Conservation (phyloP, 2,113 vertebrate species). For the Gavia stellata region DNA sequence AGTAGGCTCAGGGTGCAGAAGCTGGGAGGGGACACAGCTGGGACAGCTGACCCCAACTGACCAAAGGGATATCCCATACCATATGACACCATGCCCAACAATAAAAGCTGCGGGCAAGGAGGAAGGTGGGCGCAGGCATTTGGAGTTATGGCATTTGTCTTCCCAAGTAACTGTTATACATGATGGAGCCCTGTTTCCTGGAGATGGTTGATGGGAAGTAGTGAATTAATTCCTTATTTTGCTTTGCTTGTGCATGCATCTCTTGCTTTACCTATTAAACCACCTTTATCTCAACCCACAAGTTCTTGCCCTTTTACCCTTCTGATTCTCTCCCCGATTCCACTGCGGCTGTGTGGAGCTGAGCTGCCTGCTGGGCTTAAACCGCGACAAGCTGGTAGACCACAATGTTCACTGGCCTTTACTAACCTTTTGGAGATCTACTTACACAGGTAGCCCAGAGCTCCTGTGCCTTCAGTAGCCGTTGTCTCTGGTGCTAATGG, state of each 20-base stretch:
- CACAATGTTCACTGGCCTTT: neutral
- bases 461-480: neutral
- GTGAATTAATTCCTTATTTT: neutral
- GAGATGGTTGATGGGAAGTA: neutral
- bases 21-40: neutral
- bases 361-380: neutral
- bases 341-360: neutral
- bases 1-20: neutral
- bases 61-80: neutral
- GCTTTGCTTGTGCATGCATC: neutral
- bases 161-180: rapidly evolving
- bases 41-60: neutral
- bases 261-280: neutral
- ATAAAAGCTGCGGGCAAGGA: neutral
- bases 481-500: neutral
- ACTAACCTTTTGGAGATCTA: neutral
- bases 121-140: neutral
- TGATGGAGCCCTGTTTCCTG: neutral
- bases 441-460: neutral
- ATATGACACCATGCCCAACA: neutral
- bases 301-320: neutral
- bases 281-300: neutral
- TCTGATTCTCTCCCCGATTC: rapidly evolving
- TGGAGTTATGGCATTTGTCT: neutral
- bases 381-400: neutral